Conservation (phyloP, 2,888 invertebrate genomes). For the Erebia aethiops region DNA sequence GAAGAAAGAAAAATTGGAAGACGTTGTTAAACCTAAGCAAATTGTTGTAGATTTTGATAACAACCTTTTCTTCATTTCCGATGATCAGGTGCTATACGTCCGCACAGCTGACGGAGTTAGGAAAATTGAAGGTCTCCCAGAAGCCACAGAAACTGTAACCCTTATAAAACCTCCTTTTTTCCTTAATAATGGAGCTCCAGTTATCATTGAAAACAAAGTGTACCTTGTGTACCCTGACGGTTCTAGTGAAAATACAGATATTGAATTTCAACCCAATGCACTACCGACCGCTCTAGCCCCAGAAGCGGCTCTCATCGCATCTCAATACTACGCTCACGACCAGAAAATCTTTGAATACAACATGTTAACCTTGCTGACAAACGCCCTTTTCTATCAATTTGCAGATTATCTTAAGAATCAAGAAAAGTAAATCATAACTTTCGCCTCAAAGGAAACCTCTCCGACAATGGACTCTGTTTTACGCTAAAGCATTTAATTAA, state of each 20-base stretch:
- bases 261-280: constrained; percentile 46
- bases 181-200: constrained; percentile 49
- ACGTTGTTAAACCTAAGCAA: constrained; percentile 55
- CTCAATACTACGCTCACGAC: constrained; percentile 60
- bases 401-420: not conserved
- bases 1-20: constrained; percentile 53
- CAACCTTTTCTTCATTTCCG: constrained; percentile 59
- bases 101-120: constrained; percentile 48
- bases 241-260: constrained; percentile 45
- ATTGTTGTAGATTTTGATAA: constrained; percentile 59
- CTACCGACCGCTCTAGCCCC: constrained; percentile 58
- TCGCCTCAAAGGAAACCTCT: no score
- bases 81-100: constrained; percentile 54
- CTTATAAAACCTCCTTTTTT: constrained; percentile 59
- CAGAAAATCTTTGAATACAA: constrained; percentile 70
- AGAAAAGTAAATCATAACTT: not conserved
- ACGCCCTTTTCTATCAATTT: not conserved
- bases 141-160: constrained; percentile 44
- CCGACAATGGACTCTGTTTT: no score
- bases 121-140: constrained; percentile 58
- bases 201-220: constrained; percentile 50
- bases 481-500: no score
- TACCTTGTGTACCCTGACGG: constrained; percentile 57
- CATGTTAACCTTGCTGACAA: constrained; percentile 34
- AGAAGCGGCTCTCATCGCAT: constrained; percentile 60